Evolutionary conservation across 1,140 invertebrate species (phyloP).

Genomic region (Popillia japonica): DNA sequence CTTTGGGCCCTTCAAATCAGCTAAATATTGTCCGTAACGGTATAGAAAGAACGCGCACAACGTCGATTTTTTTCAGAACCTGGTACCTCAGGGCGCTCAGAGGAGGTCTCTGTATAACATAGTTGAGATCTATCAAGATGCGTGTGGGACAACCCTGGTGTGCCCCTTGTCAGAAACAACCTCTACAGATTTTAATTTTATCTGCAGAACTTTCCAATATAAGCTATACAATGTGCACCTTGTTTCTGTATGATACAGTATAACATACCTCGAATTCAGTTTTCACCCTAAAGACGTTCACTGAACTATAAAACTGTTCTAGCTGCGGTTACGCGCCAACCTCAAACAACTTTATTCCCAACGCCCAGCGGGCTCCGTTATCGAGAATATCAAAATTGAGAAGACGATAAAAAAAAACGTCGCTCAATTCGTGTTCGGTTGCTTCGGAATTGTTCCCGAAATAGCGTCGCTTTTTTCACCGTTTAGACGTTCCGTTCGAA

Average conservation of each 20-base stretch:
- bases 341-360: background rate
- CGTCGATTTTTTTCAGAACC: too few relatives aligned
- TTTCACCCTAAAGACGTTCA: background rate
- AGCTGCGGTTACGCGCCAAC: background rate
- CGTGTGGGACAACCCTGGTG: too few relatives aligned
- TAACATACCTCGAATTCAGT: background rate
- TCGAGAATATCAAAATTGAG: background rate
- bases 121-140: too few relatives aligned
- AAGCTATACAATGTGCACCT: too few relatives aligned
- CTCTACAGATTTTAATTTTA: too few relatives aligned
- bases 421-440: background rate
- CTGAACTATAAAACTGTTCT: background rate
- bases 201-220: too few relatives aligned
- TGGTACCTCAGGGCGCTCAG: too few relatives aligned
- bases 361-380: background rate
- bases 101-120: too few relatives aligned
- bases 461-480: constrained; percentile 9
- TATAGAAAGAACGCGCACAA: too few relatives aligned
- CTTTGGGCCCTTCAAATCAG: too few relatives aligned
- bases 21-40: too few relatives aligned
- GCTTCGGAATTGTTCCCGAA: background rate
- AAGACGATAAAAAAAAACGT: background rate
- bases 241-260: background rate
- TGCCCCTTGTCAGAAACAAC: too few relatives aligned
- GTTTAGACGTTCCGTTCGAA: background rate